Evolutionary conservation across 2,888 invertebrate species (phyloP).

Genomic region (Siphlonurus alternatus): DNA sequence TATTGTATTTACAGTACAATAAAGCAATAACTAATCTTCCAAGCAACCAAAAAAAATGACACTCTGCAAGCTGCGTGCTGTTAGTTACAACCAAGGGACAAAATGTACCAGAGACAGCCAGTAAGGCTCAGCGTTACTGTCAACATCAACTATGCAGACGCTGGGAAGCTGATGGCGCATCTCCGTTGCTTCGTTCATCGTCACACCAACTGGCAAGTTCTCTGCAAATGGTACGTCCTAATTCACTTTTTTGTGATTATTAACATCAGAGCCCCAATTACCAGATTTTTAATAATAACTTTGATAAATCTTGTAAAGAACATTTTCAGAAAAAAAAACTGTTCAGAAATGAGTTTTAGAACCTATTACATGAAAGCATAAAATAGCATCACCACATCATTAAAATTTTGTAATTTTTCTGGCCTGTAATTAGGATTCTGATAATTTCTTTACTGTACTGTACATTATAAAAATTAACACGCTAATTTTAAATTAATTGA

Average conservation of each 20-base stretch:
- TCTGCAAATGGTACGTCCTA: no score
- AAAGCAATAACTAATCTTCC: no score
- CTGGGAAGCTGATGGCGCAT: conserved; percentile 16
- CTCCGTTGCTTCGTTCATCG: background rate
- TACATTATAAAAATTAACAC: background rate
- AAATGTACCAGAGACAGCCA: conserved; percentile 21
- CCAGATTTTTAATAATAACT: no score
- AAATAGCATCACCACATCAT: no score
- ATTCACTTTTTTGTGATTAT: background rate
- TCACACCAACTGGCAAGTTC: no score
- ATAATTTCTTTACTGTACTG: background rate
- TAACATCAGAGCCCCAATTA: background rate
- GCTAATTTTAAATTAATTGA: background rate
- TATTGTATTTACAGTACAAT: no score
- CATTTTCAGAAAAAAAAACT: background rate
- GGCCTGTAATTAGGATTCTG: no score
- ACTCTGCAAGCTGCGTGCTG: background rate
- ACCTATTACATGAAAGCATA: background rate
- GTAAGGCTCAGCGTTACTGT: conserved; percentile 22
- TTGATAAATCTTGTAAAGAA: no score
- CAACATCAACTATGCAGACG: conserved; percentile 21
- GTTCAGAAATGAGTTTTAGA: background rate
- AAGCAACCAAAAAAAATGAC: no score
- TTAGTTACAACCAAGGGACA: background rate
- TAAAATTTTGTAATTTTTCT: no score